A percentile compares a stretch with the other conserved stretches of the same genome.
Conservation (phyloP, 2,113 vertebrate species). For the Plotosus lineatus region DNA sequence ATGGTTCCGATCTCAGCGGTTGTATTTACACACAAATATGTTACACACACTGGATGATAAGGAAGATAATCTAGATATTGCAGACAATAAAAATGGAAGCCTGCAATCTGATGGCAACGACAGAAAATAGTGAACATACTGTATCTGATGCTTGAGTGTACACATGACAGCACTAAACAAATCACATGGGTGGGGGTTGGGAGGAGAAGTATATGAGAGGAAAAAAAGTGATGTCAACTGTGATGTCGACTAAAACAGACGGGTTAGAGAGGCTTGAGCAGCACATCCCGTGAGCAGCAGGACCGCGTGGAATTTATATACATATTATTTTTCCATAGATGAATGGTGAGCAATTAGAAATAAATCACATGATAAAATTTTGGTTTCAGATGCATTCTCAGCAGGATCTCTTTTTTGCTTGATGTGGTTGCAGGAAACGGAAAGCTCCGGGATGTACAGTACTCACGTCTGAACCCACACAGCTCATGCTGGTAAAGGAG, state of each 20-base stretch:
- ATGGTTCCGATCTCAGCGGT: background rate
- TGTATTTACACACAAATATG: background rate
- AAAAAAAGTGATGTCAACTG: background rate
- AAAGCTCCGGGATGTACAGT: constrained; percentile 26
- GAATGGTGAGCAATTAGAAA: constrained; percentile 15
- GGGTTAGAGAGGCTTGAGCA: constrained; percentile 10
- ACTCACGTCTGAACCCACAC: background rate
- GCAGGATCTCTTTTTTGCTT: background rate
- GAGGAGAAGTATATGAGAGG: background rate
- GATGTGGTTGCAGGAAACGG: constrained; percentile 31
- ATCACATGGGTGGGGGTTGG: background rate
- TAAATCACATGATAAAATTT: constrained; percentile 13
- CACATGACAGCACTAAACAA: background rate
- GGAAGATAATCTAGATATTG: constrained; percentile 20
- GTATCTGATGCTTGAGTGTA: background rate
- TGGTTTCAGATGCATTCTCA: background rate
- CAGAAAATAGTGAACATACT: background rate
- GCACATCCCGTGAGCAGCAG: background rate
- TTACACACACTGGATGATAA: background rate
- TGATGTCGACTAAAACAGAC: background rate
- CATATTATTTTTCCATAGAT: constrained; percentile 14
- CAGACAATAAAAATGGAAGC: background rate
- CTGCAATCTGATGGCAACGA: background rate
- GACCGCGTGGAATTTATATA: constrained; percentile 11
- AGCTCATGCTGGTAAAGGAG: background rate